phyloP scores from a whole-genome alignment of 2,888 invertebrate genomes.

The Ecliptopera silaceata region DNA sequence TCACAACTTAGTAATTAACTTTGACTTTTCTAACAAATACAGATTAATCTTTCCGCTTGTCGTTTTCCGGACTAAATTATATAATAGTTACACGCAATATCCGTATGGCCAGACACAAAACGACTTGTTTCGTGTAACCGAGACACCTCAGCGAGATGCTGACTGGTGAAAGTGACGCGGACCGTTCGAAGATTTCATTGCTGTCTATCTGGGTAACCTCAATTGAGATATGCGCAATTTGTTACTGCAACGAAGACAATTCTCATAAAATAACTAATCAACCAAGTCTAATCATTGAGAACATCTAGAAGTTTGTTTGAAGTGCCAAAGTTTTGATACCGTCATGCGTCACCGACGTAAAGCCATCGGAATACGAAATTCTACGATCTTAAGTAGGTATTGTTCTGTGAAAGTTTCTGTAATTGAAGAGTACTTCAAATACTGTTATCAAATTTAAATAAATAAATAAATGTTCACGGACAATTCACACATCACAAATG shows the following conservation, averaged over 20 bases:
- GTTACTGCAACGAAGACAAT: constrained; percentile 30
- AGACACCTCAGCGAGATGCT: constrained; percentile 34
- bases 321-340: constrained; percentile 21
- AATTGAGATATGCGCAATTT: constrained; percentile 45
- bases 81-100: constrained; percentile 32
- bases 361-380: constrained; percentile 26
- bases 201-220: constrained; percentile 50
- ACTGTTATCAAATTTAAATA: constrained; percentile 1
- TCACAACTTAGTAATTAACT: background rate
- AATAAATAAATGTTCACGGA: no score
- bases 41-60: constrained; percentile 19
- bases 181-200: constrained; percentile 43
- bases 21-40: constrained; percentile 6
- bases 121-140: constrained; percentile 24
- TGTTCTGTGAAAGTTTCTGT: constrained; percentile 25
- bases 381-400: constrained; percentile 24
- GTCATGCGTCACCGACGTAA: background rate
- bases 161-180: constrained; percentile 52
- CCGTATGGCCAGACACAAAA: constrained; percentile 25
- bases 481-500: no score
- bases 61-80: constrained; percentile 29
- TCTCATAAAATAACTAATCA: constrained; percentile 19
- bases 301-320: constrained; percentile 14
- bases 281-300: constrained; percentile 11
- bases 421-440: constrained; percentile 17